phyloP scores from a whole-genome alignment of 2,797 vertebrate genomes.

The Etheostoma nigrum region DNA sequence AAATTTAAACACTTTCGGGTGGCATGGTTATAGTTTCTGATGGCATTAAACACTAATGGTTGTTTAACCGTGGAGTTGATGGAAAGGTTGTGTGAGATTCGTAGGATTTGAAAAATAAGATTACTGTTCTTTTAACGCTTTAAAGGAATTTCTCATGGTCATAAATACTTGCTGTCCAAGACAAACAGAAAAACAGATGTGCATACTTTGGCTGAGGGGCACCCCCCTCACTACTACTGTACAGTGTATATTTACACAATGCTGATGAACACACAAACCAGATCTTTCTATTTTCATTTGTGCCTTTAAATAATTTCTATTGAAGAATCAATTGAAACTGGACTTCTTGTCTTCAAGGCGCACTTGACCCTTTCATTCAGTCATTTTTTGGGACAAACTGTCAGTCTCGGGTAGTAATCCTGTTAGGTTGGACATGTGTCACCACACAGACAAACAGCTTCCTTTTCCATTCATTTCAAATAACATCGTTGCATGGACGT shows the following conservation, averaged over 20 bases:
- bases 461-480: slow-evolving; percentile 25
- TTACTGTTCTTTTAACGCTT: not conserved
- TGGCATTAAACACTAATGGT: not conserved
- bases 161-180: slow-evolving; percentile 19
- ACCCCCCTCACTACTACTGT: not conserved
- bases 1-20: not conserved
- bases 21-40: not conserved
- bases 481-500: slow-evolving; percentile 18
- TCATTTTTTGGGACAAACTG: not conserved
- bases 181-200: slow-evolving; percentile 55
- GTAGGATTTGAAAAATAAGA: not conserved
- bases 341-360: not conserved
- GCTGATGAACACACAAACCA: not conserved
- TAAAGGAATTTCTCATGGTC: slow-evolving; percentile 20
- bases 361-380: not conserved
- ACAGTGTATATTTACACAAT: not conserved
- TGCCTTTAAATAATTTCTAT: not conserved
- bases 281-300: slow-evolving; percentile 14
- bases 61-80: not conserved
- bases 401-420: slow-evolving; percentile 4
- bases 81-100: not conserved
- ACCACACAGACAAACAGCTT: not conserved
- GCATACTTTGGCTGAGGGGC: slow-evolving; percentile 28
- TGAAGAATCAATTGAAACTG: not conserved
- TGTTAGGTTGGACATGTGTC: not conserved